These are phyloP conservation scores for Microcaecilia unicolor DNA, from an alignment of 2,797 vertebrate genomes.

Conservation along the genomic window DNA sequence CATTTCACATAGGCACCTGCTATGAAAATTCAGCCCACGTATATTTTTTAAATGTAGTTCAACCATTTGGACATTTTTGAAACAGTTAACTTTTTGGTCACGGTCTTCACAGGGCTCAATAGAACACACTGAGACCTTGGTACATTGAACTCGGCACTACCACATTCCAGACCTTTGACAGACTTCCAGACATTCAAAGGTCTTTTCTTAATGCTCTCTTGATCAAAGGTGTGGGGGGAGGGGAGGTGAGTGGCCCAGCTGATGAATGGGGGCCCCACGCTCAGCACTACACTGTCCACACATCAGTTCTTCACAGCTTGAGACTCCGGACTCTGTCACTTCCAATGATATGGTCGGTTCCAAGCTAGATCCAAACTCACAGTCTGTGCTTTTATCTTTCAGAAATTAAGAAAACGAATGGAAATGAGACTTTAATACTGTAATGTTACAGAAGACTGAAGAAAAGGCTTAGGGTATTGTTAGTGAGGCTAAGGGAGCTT, in stretches of 20 bases:
- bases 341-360: constrained; percentile 16
- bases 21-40: too few species aligned
- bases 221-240: not conserved
- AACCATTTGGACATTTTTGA: too few species aligned
- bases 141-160: not conserved
- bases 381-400: constrained; percentile 18
- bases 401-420: constrained; percentile 1
- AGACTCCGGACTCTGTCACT: constrained; percentile 10
- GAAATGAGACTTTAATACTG: constrained; percentile 18
- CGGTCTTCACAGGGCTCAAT: too few species aligned
- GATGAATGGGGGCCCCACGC: constrained; percentile 5
- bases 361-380: constrained; percentile 3
- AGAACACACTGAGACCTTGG: not conserved
- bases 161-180: constrained; percentile 7
- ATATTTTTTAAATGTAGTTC: too few species aligned
- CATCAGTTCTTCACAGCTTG: constrained; percentile 11
- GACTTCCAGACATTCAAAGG: constrained; percentile 6
- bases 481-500: not conserved
- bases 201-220: constrained; percentile 12
- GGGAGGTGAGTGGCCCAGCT: not conserved
- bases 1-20: too few species aligned
- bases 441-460: constrained; percentile 4
- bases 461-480: not conserved
- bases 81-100: too few species aligned
- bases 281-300: accelerated